Percentiles rank a stretch among this genome's conserved stretches.
These are phyloP conservation scores for Papilio helenus DNA, from an alignment of 1,140 invertebrate genomes.

Conservation along the genomic window DNA sequence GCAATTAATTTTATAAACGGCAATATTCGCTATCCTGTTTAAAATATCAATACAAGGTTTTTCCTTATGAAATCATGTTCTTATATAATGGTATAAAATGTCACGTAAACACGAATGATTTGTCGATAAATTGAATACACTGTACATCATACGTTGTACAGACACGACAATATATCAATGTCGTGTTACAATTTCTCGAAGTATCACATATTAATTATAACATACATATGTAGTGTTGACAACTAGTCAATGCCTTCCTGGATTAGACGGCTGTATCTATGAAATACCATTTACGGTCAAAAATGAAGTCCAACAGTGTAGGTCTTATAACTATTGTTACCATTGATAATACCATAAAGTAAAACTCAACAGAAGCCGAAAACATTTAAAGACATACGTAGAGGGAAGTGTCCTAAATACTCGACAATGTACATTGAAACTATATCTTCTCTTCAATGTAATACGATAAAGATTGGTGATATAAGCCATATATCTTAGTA, in stretches of 20 bases:
- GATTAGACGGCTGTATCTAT: not conserved
- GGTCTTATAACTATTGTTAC: no score
- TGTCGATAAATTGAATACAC: not conserved
- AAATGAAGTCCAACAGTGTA: no score
- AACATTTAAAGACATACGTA: not conserved
- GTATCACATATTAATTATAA: no score
- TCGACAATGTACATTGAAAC: not conserved
- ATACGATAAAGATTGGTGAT: not conserved
- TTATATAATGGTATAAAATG: not conserved
- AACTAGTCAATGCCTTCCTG: not conserved
- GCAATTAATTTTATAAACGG: not conserved
- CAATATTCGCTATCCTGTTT: not conserved
- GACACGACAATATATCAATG: not conserved
- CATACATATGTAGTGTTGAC: not conserved
- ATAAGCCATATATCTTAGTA: not conserved
- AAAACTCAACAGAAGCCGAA: no score
- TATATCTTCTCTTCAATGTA: not conserved
- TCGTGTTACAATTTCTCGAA: conserved; percentile 8
- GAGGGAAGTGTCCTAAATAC: not conserved
- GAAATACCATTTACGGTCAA: no score
- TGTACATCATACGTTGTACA: not conserved
- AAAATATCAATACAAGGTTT: not conserved
- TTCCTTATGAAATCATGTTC: not conserved
- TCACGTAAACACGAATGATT: conserved; percentile 8
- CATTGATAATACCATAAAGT: no score